Base-by-base conservation (phyloP, 2,797 vertebrate genomes). In the Muscicapa striata region DNA sequence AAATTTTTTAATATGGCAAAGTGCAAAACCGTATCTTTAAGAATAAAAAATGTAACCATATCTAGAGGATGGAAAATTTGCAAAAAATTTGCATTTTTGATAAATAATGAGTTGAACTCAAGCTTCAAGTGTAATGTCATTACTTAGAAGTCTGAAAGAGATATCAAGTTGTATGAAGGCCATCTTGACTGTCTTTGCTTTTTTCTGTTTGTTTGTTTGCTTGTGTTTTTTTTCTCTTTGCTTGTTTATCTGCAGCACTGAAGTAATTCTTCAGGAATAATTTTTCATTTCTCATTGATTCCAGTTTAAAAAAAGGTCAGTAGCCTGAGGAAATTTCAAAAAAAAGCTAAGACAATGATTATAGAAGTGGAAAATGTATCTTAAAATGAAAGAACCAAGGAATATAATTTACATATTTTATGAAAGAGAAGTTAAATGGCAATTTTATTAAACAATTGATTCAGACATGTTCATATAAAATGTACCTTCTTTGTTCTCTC, bases 121-220 rank as follows among this genome's bases (percentile, higher is more conserved):
- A 45, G n/a, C 6, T 66, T n/a, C 1, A 1, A 23, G 3, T 46
- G 12, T 12, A 70, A 49, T 1, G 1, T 17, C 4, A 3, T 59
- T 68, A 20, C 22, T 83, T 40, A 62, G 17, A 67, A 57, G 32
- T 45, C 38, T 69, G 38, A 69, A 89, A 80, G 41, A 77, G 5
- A 68, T 9, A 34, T 5, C 14, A 48, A 36, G 11, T 32, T 77
- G 3, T 13, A 43, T 48, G 27, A 76, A 79, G 59, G 1, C 4
- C 8, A 19, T 61, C 19, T 48, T 57, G 15, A 19, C 5, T 36
- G 30, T 6, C 15, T 68, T 19, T 38, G 13, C 0, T 13, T 51
- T 38, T 63, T 61, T 54, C 10, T 13, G 4, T 30, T 49, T 26
- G 5, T 30, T 73, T 43, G 13, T 23, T 41, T 30, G 7, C 13